Percentiles rank a stretch among this genome's conserved stretches.
Conservation (phyloP, 2,888 invertebrate species). For the Amphimallon solstitiale region DNA sequence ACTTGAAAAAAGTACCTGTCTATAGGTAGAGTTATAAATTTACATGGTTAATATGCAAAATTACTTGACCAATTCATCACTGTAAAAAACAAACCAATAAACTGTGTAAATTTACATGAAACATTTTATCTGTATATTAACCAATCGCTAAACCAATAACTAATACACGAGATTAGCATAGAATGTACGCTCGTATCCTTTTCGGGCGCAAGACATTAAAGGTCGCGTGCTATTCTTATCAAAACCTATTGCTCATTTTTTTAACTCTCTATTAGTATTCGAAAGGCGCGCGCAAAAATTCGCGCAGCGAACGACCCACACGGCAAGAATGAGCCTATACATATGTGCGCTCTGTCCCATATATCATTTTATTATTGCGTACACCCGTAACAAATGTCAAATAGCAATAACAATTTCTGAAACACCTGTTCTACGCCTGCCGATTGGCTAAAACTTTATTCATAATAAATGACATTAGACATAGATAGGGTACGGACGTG, state of each 20-base stretch:
- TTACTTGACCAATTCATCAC: too few relatives aligned
- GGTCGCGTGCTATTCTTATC: background rate
- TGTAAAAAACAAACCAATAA: too few relatives aligned
- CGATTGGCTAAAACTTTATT: slow-evolving; percentile 51
- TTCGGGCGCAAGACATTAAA: too few relatives aligned
- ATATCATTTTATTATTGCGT: slow-evolving; percentile 34
- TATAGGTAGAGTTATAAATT: too few relatives aligned
- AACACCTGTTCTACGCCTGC: slow-evolving; percentile 53
- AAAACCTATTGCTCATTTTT: background rate
- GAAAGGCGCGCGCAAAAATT: slow-evolving; percentile 36
- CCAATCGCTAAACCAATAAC: too few relatives aligned
- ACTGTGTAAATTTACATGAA: too few relatives aligned
- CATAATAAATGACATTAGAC: slow-evolving; percentile 24
- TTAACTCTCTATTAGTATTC: background rate
- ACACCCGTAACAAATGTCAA: slow-evolving; percentile 41
- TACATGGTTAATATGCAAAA: too few relatives aligned
- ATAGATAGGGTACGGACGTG: background rate
- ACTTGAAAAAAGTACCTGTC: too few relatives aligned
- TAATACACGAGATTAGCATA: too few relatives aligned
- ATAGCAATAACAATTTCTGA: slow-evolving; percentile 53
- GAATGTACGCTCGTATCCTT: too few relatives aligned
- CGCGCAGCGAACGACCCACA: background rate
- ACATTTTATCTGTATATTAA: too few relatives aligned
- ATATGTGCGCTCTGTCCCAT: slow-evolving; percentile 51
- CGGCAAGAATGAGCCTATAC: slow-evolving; percentile 49